Conservation (phyloP, 1,140 invertebrate species). For the Drosophila busckii region DNA sequence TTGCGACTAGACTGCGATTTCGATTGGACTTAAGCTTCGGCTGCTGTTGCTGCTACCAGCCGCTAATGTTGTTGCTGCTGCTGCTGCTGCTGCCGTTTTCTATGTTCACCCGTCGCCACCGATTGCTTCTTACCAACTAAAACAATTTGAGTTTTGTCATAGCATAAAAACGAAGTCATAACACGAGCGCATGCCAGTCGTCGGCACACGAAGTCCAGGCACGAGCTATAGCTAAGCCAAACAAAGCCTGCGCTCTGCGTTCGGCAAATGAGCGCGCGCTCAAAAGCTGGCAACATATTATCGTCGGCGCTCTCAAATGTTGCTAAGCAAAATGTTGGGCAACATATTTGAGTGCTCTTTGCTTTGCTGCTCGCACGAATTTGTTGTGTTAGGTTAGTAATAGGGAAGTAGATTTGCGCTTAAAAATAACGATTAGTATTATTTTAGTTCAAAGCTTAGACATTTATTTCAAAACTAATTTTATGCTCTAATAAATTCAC, state of each 20-base stretch:
- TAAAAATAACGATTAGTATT: too few relatives aligned
- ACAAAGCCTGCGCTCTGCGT: constrained; percentile 5
- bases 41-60: constrained; percentile 37
- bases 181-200: background rate
- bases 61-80: constrained; percentile 37
- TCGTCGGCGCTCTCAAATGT: constrained; percentile 13
- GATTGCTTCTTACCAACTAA: constrained; percentile 74
- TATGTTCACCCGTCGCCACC: constrained; percentile 63
- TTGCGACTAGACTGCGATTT: constrained; percentile 14
- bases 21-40: constrained; percentile 8
- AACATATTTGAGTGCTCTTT: too few relatives aligned
- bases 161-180: constrained; percentile 55
- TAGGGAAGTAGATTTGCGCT: background rate
- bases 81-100: constrained; percentile 41
- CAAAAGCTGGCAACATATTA: constrained; percentile 31
- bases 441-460: too few relatives aligned
- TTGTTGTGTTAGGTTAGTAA: constrained; percentile 25
- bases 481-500: too few relatives aligned
- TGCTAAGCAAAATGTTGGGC: too few relatives aligned
- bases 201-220: background rate
- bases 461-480: too few relatives aligned
- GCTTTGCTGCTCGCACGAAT: too few relatives aligned
- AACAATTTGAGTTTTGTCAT: constrained; percentile 67
- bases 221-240: background rate
- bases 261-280: constrained; percentile 5